Evolutionary conservation across 2,113 vertebrate species (phyloP).

Genomic region (Zosterops hypoxanthus): DNA sequence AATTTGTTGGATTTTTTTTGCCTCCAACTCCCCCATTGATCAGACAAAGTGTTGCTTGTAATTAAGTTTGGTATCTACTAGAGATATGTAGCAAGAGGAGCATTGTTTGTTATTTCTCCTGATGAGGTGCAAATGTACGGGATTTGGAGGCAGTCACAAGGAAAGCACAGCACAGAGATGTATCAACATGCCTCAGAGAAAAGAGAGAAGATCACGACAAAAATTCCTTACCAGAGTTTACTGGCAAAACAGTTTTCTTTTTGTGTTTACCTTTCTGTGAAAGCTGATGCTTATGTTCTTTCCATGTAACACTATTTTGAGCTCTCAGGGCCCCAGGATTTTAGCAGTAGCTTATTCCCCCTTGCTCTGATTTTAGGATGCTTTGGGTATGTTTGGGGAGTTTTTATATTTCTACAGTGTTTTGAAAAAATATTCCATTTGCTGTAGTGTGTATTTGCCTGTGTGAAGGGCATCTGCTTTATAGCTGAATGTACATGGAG

Average conservation of each 20-base stretch:
- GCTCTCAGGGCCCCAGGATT: neutral
- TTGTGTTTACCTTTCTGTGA: neutral
- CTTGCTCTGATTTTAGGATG: neutral
- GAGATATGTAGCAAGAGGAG: neutral
- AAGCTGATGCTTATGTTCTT: neutral
- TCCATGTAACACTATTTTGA: neutral
- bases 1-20: neutral
- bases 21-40: neutral
- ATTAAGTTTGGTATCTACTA: neutral
- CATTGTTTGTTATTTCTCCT: neutral
- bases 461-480: neutral
- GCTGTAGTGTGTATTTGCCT: neutral
- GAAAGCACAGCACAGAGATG: neutral
- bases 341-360: neutral
- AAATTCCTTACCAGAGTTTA: neutral
- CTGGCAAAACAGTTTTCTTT: neutral
- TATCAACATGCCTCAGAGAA: neutral
- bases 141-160: neutral
- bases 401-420: neutral
- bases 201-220: neutral
- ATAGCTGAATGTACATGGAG: neutral
- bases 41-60: neutral
- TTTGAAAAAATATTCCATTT: neutral
- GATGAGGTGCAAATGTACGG: neutral
- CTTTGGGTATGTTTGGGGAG: neutral